Evolutionary conservation across 2,113 vertebrate genomes (phyloP), one percentile per base, ranked within the genome.

Genomic region (Fulica atra): DNA sequence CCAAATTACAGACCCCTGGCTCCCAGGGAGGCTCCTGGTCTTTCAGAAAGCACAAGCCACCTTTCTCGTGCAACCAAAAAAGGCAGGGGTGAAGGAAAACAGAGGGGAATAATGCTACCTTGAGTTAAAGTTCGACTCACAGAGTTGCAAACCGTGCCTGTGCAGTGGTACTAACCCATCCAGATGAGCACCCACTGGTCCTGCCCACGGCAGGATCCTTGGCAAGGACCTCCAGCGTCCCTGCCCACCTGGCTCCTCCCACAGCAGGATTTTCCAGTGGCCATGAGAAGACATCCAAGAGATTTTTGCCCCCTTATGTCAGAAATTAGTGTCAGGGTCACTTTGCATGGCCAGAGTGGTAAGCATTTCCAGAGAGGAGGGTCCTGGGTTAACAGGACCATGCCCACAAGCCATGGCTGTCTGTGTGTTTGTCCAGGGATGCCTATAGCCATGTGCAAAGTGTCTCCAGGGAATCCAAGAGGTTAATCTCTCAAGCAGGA

Each of bases 121-220:
- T 16, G 31, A 80, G 54, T 87, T 91, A 71, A 93, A 79, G 44
- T 63, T 86, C 28, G 56, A 92, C 65, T 78, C 46, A 51, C 60
- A 54, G 86, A 63, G 42, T 24, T 89, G 53, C 71, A 77, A 95
- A 89, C 69, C 5, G 5, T 44, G 24, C 17, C 50, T 60, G 63
- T 23, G 14, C 0, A 2, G 69, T 10, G 9, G 31, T 29, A 70
- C 33, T 73, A 84, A 42, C 16, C 18, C n/a, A 35, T 7, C 2
- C 0, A 0, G 35, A 21, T 6, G 13, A n/a, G 48, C 10, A 2
- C 26, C 0, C 2, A 61, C 81, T 78, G 59, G 20, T 35, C 25
- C 51, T 81, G 19, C 53, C 28, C 53, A 25, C 35, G 28, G 15
- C 36, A 80, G 48, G 8, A 88, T 7, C 36, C 16, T 40, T 29